Conservation (phyloP, 1,140 invertebrate species). For the Drosophila mojavensis region DNA sequence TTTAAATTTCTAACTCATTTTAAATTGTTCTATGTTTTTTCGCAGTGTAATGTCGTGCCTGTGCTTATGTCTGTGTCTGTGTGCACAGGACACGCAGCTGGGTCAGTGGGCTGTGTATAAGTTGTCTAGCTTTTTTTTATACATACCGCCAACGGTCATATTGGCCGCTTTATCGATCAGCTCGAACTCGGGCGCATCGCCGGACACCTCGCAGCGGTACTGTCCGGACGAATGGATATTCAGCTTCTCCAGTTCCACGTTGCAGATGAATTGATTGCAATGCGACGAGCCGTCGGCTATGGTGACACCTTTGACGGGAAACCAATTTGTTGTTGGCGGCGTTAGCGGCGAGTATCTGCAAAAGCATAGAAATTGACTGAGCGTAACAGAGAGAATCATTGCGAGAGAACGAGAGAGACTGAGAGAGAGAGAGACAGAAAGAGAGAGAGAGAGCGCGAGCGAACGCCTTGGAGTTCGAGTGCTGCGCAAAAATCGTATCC, state of each 20-base stretch:
- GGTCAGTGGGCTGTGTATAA: not conserved
- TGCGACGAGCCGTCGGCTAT: constrained; percentile 90
- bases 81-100: not conserved
- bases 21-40: not conserved
- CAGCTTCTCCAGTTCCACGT: constrained; percentile 85
- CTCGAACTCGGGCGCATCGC: constrained; percentile 87
- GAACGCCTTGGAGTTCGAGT: constrained; percentile 46
- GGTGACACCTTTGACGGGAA: constrained; percentile 87
- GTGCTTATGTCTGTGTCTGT: not conserved
- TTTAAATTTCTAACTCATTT: too few relatives aligned
- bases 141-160: constrained; percentile 87
- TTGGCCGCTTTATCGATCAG: constrained; percentile 86
- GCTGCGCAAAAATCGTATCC: constrained; percentile 72
- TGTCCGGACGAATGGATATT: constrained; percentile 85
- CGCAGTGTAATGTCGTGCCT: not conserved
- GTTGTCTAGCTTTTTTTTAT: not conserved
- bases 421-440: not conserved
- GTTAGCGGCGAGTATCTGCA: constrained; percentile 83
- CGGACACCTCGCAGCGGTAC: constrained; percentile 88
- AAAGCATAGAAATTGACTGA: constrained; percentile 20
- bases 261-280: constrained; percentile 85
- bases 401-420: not conserved
- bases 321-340: constrained; percentile 83
- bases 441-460: not conserved
- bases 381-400: constrained; percentile 7